Conservation (phyloP, 2,113 vertebrate species). For the Pontoporia blainvillei region DNA sequence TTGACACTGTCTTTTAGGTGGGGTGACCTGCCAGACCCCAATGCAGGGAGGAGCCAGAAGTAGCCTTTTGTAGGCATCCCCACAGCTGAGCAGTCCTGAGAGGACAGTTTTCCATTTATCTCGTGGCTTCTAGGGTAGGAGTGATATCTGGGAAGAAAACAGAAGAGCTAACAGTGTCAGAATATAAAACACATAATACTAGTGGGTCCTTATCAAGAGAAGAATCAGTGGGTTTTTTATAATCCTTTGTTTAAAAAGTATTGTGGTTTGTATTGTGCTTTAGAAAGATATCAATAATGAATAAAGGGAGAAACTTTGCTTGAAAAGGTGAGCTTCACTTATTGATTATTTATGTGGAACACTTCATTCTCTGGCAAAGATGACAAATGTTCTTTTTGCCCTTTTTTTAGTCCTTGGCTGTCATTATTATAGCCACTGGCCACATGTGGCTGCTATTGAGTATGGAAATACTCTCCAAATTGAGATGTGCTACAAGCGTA, state of each 20-base stretch:
- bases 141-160: not conserved
- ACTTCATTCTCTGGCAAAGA: not conserved
- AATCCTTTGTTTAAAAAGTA: constrained; percentile 26
- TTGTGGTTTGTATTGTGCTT: not conserved
- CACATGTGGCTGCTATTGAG: not conserved
- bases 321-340: not conserved
- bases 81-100: not conserved
- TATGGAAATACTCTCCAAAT: not conserved
- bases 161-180: not conserved
- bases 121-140: not conserved
- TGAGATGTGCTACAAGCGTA: not conserved
- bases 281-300: constrained; percentile 3
- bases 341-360: not conserved
- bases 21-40: not conserved
- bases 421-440: not conserved
- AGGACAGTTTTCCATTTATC: not conserved
- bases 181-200: not conserved
- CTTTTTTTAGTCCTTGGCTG: not conserved
- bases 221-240: not conserved
- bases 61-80: not conserved
- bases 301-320: not conserved
- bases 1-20: not conserved
- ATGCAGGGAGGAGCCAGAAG: not conserved
- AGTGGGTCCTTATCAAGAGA: not conserved
- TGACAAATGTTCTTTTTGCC: not conserved